Percentiles rank a stretch among this genome's conserved stretches.
These are phyloP conservation scores for Halictus quadricinctus DNA, from an alignment of 2,888 invertebrate genomes.

Conservation along the genomic window DNA sequence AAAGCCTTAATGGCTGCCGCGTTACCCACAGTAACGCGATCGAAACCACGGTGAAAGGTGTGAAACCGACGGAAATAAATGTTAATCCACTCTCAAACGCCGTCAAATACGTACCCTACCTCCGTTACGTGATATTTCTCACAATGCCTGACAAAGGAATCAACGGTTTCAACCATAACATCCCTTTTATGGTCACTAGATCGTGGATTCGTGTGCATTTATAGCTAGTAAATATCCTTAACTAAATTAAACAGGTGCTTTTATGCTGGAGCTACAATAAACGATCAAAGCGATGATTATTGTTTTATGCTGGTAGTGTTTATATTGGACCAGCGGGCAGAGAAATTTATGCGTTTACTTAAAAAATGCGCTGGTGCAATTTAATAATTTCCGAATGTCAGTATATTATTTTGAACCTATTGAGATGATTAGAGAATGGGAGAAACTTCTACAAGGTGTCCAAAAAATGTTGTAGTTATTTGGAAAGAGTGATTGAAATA, in stretches of 20 bases:
- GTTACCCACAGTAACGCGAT: slow-evolving; percentile 20
- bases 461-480: no score
- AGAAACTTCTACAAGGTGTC: no score
- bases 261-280: neutral
- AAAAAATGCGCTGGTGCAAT: neutral
- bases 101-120: neutral
- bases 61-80: neutral
- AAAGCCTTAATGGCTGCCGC: slow-evolving; percentile 31
- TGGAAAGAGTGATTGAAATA: no score
- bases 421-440: no score
- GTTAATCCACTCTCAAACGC: neutral
- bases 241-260: neutral
- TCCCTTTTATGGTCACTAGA: neutral
- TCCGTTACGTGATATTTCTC: neutral
- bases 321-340: neutral
- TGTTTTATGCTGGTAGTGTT: neutral
- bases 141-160: neutral
- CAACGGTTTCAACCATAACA: neutral
- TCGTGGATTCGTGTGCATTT: neutral
- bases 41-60: neutral
- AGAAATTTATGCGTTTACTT: neutral
- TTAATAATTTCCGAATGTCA: neutral
- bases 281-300: neutral
- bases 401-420: neutral
- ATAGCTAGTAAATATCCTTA: neutral